Evolutionary conservation across 92 coral and sea anemone species (phyloP).

Genomic region (Ricordea florida): DNA sequence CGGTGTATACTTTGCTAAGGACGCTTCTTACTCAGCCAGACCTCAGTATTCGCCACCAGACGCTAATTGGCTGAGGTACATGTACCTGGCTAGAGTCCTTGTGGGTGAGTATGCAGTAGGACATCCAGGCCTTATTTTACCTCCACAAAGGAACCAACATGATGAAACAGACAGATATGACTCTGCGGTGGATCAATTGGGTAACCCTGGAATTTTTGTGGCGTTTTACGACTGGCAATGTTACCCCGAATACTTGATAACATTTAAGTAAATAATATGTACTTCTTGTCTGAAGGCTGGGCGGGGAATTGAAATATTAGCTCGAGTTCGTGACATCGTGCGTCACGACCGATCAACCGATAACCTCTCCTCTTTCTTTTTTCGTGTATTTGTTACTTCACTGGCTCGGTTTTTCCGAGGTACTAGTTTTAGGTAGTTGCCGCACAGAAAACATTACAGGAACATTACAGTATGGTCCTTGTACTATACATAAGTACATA

Average conservation of each 20-base stretch:
- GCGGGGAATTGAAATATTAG: no score
- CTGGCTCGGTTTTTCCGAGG: no score
- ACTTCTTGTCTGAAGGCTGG: no score
- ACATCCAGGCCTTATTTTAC: conserved; percentile 16
- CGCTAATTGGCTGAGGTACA: conserved; percentile 30
- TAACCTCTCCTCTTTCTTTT: no score
- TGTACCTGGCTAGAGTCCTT: conserved; percentile 70
- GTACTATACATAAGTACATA: no score
- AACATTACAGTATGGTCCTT: no score
- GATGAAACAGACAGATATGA: conserved; percentile 53
- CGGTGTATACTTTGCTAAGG: conserved; percentile 57
- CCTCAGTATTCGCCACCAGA: conserved; percentile 60
- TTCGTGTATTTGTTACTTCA: no score
- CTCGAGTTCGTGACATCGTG: no score
- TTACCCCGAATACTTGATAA: conserved; percentile 70
- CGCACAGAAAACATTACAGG: no score
- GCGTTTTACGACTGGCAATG: conserved; percentile 72
- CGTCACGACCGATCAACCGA: no score
- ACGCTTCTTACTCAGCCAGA: conserved; percentile 54
- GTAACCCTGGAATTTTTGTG: conserved; percentile 52
- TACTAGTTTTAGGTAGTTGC: no score
- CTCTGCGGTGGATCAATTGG: conserved; percentile 25
- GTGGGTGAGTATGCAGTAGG: conserved; percentile 76
- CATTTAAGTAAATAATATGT: not conserved
- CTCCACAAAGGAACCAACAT: conserved; percentile 47